Conservation (phyloP, 1,140 invertebrate species). For the Penaeus vannamei region DNA sequence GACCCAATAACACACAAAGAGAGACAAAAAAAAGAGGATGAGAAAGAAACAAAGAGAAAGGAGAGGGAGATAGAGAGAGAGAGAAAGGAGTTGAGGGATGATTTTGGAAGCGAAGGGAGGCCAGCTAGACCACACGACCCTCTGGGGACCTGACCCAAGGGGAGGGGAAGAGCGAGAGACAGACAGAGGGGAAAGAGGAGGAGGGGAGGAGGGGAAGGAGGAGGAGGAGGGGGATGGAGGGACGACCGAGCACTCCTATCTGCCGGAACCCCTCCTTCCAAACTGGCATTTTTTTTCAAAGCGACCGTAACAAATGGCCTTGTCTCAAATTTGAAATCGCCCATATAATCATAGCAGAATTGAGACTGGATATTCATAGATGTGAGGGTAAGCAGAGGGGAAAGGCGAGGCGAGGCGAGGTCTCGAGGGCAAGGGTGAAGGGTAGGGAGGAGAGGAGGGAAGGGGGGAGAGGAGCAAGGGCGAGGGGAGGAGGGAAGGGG, state of each 20-base stretch:
- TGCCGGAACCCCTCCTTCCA: slow-evolving; percentile 18
- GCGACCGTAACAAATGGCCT: slow-evolving; percentile 57
- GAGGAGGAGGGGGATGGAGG: neutral
- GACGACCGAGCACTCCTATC: neutral
- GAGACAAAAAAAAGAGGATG: too few relatives aligned
- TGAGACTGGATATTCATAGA: slow-evolving; percentile 54
- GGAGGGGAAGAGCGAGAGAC: slow-evolving; percentile 16
- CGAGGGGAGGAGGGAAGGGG: neutral
- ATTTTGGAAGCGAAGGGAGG: too few relatives aligned
- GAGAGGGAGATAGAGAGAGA: too few relatives aligned
- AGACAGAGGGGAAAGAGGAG: neutral
- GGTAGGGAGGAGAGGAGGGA: neutral
- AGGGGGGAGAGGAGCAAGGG: neutral
- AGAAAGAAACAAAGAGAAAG: too few relatives aligned
- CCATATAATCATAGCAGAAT: slow-evolving; percentile 62
- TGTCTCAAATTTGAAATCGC: slow-evolving; percentile 63
- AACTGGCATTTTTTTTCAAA: slow-evolving; percentile 54
- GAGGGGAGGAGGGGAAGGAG: neutral
- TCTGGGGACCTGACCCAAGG: too few relatives aligned
- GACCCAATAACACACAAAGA: too few relatives aligned
- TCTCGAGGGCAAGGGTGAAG: neutral
- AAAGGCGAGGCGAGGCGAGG: neutral
- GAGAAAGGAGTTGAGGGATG: too few relatives aligned
- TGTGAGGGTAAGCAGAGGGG: slow-evolving; percentile 2
- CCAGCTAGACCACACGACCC: too few relatives aligned